Evolutionary conservation across 2,797 vertebrate species (phyloP).

Genomic region (Calcarius lapponicus): DNA sequence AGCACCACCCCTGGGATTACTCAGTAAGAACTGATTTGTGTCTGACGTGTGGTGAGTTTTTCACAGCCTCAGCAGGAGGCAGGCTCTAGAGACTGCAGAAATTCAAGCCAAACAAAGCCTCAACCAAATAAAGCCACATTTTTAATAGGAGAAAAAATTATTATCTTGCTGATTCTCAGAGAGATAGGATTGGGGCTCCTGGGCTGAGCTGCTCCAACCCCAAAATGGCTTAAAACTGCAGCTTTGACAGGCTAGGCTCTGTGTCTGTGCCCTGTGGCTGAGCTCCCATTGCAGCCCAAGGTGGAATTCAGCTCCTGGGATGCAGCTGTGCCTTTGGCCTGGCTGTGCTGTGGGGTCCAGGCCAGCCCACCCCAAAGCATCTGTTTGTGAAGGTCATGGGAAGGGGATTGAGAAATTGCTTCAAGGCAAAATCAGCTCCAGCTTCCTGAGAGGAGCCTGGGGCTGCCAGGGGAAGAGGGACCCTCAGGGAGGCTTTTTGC

Average conservation of each 20-base stretch:
- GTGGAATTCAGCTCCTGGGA: neutral
- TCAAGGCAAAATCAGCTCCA: neutral
- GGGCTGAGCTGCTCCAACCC: rapidly evolving
- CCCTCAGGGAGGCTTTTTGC: neutral
- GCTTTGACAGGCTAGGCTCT: rapidly evolving
- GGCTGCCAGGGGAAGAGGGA: neutral
- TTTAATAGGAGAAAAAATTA: rapidly evolving
- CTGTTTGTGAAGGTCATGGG: neutral
- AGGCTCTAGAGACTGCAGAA: neutral
- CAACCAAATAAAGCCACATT: neutral
- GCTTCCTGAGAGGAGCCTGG: rapidly evolving
- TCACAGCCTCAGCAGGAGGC: rapidly evolving
- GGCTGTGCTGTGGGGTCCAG: neutral
- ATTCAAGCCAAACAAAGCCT: neutral
- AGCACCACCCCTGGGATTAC: neutral
- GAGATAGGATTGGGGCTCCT: rapidly evolving
- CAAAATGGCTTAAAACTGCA: neutral
- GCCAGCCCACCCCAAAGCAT: rapidly evolving
- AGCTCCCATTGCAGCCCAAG: neutral
- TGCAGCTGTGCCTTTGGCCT: neutral
- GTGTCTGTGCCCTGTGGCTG: neutral
- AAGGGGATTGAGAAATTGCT: neutral
- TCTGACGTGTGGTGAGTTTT: neutral
- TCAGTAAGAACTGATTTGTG: rapidly evolving
- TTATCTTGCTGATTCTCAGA: neutral